Base-by-base conservation (phyloP, 2,113 vertebrate species). In the Platichthys stellatus region DNA sequence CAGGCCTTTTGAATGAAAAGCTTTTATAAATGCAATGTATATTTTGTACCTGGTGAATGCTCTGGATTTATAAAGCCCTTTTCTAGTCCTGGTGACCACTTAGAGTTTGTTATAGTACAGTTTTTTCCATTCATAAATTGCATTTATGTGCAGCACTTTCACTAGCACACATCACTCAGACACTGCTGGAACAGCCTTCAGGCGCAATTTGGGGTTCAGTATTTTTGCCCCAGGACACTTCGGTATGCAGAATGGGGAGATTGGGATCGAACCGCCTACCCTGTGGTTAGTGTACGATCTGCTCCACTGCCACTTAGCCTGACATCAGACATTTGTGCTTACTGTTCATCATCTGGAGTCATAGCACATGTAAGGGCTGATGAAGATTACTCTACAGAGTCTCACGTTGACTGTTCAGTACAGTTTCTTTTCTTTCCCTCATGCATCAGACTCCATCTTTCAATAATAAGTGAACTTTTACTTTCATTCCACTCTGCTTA, bases 401-500 rank as follows among this genome's bases (percentile, higher is more conserved):
- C 14, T 45, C 38, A 63, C 62, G 9, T 3, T 63, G 26, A 60
- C 18, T 20, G 15, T 35, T 62, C 38, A 43, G 40, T 18, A 17
- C 5, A 51, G 5, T 51, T 51, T 20, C 7, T 20, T 78, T 54
- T 64, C 17, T 60, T 57, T 21, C 24, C 63, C 72, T 56, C 18
- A 51, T 11, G 40, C 26, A 26, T 72, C 28, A 63, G 54, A 69
- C 51, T 63, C 49, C 67, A 17, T 5, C 2, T 69, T 11, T 64
- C 14, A 49, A 20, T 53, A 15, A 21, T 23, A 38, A 82, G 2
- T 13, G 43, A 63, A 57, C 47, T 74, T 76, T 69, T 63, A 69
- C n/a, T 69, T 59, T 6, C 57, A 77, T 87, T 75, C 38, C 71
- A 20, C 26, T 56, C 23, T 64, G 66, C 80, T 78, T 76, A 84